Conservation (phyloP, 92 coral and sea anemone species). For the Diadumene lineata region DNA sequence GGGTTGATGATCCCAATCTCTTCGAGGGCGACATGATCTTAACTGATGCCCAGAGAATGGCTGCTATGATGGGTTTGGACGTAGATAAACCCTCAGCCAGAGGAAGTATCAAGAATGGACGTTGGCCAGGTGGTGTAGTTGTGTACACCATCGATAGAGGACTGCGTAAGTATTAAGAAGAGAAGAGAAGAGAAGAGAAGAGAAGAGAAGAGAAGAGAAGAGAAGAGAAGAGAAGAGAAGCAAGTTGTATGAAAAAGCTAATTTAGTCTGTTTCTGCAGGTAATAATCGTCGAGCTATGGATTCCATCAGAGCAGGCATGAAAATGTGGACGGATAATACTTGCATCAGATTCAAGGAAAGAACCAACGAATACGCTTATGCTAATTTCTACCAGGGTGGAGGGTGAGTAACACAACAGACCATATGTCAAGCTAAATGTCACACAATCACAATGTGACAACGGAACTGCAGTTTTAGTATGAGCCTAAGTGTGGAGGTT, state of each 20-base stretch:
- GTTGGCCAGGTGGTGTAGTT: slow-evolving; percentile 74
- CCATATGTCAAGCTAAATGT: background rate
- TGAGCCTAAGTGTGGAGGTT: background rate
- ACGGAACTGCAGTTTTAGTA: too few species aligned
- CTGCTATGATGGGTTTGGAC: slow-evolving; percentile 58
- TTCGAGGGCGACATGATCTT: slow-evolving; percentile 76
- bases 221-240: background rate
- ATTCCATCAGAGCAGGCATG: slow-evolving; percentile 77
- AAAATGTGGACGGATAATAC: slow-evolving; percentile 86
- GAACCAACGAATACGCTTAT: slow-evolving; percentile 62
- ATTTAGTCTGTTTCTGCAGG: slow-evolving; percentile 26
- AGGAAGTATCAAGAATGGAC: slow-evolving; percentile 61
- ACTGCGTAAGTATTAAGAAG: slow-evolving; percentile 41
- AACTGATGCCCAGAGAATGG: slow-evolving; percentile 56
- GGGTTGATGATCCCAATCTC: slow-evolving; percentile 49
- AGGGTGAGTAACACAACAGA: slow-evolving; percentile 48
- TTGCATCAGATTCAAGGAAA: slow-evolving; percentile 64
- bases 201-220: background rate
- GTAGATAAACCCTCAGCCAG: slow-evolving; percentile 54
- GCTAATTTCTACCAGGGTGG: slow-evolving; percentile 64
- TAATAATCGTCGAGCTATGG: slow-evolving; percentile 54
- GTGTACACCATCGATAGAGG: slow-evolving; percentile 57
- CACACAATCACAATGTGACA: background rate
- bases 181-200: background rate
- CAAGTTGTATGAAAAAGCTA: background rate